Base-by-base conservation (phyloP, 64 coral and sea anemone genomes). In the Stichodactyla helianthus region DNA sequence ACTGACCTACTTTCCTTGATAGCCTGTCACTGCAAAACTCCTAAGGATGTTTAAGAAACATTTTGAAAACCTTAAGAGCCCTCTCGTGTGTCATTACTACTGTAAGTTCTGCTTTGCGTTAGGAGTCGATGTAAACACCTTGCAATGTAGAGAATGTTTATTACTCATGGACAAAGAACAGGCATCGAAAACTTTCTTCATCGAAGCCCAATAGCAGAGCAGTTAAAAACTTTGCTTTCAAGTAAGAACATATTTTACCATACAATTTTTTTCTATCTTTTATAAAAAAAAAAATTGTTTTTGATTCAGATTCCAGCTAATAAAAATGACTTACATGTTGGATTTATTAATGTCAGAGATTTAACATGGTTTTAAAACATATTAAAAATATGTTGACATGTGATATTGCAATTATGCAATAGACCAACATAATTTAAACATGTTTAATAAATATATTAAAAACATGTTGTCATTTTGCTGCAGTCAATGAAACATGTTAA, bases 201-300 rank as follows among this genome's bases (percentile, higher is more conserved):
- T 89, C 71, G 88, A 89, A 83, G 78, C 11, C 88, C 88, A 83
- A 71, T 89, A 71, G 63, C 57, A 71, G 25, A 89, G 28, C 88
- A 89, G 65, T 58, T 89, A 57, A 52, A 81, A 31, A 64, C 78
- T 70, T 68, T 83, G 23, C 55, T 89, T 83, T 89, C 77, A 82
- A 89, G 88, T 89, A 89, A 89, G 88, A 71, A 57, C 55, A 60
- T 88, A 44, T 44, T 44, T 44, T 44, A 44, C 35, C 35, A 82
- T 50, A 82, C 15, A 15, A 82, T 51, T 50, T 50, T 15, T 10
- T 52, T n/a, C 59, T 17, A 62, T 62, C 16, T 62, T 62, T 62
- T 62, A 15, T 62, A 62, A 62, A 11, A 62, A 62, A 62, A 17
- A 18, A 1, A 17, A 2, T 62, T 31, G 28, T 62, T 62, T 62